Percentiles rank a stretch among this genome's conserved stretches.
Evolutionary conservation across 2,797 vertebrate genomes (phyloP).

Genomic region (Argentina silus): DNA sequence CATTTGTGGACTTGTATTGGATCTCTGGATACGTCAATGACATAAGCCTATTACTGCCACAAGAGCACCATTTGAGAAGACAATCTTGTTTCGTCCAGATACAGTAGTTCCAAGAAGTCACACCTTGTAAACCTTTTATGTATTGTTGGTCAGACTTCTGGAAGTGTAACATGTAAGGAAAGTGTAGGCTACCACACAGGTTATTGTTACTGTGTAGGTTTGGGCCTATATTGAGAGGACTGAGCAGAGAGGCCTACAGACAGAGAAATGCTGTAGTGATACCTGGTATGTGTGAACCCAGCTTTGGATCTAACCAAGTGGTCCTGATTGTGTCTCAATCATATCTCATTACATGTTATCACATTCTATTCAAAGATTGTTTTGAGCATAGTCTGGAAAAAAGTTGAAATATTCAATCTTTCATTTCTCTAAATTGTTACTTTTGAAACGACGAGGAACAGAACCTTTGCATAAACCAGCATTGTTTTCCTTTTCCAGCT

Average conservation of each 20-base stretch:
- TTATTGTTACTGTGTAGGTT: not conserved
- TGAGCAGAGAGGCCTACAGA: not conserved
- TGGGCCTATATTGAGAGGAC: not conserved
- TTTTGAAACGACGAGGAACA: constrained; percentile 30
- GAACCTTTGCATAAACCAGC: constrained; percentile 31
- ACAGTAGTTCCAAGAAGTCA: not conserved
- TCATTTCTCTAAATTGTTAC: constrained; percentile 26
- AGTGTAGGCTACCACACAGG: not conserved
- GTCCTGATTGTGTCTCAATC: not conserved
- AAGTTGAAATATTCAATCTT: constrained; percentile 13
- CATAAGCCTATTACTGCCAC: not conserved
- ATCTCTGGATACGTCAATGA: not conserved
- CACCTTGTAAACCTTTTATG: not conserved
- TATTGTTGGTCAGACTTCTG: not conserved
- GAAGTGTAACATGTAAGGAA: not conserved
- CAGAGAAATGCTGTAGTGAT: not conserved
- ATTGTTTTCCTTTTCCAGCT: constrained; percentile 61
- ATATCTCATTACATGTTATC: not conserved
- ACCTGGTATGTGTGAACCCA: not conserved
- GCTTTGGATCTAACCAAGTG: not conserved
- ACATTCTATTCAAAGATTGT: constrained; percentile 13
- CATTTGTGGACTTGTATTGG: not conserved
- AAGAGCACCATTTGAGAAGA: not conserved
- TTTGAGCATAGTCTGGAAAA: constrained; percentile 25
- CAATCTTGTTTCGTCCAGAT: not conserved